phyloP scores from a whole-genome alignment of 2,888 invertebrate species.

The Cremastinae sp. region DNA sequence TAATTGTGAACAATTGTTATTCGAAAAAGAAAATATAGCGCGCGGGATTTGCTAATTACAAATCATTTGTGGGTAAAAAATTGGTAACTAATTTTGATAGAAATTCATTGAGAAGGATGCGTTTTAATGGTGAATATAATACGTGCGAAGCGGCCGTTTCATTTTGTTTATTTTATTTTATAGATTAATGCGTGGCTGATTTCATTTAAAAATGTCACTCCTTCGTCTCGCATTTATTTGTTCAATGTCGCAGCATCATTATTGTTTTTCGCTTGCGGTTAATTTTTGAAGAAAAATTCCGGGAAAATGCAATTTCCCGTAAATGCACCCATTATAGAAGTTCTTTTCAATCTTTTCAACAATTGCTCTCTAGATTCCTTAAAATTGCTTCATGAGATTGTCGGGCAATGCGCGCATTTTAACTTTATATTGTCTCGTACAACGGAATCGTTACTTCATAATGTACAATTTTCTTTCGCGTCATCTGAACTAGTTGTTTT shows the following conservation, averaged over 20 bases:
- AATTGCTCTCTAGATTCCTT: conserved; percentile 55
- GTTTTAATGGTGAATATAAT: no score
- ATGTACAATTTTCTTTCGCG: conserved; percentile 55
- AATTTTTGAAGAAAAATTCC: conserved; percentile 34
- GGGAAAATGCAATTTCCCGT: conserved; percentile 25
- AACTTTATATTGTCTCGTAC: conserved; percentile 60
- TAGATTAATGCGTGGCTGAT: no score
- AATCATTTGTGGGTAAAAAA: no score
- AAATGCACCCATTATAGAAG: conserved; percentile 33
- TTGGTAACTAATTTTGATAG: no score
- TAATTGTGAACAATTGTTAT: no score
- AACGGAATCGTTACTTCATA: conserved; percentile 47
- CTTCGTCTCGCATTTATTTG: no score
- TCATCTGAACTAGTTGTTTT: conserved; percentile 4
- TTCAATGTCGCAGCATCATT: background rate
- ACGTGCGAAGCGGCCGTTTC: no score
- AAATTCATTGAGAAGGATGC: no score
- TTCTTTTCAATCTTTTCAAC: conserved; percentile 40
- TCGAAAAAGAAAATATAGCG: no score
- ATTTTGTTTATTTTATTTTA: no score
- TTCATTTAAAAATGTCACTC: no score
- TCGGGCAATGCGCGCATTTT: conserved; percentile 62
- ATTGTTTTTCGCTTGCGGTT: conserved; percentile 7
- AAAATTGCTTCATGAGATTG: conserved; percentile 61
- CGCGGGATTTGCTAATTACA: no score